These are phyloP conservation scores for Lates calcarifer DNA, from an alignment of 2,113 vertebrate species.

Conservation along the genomic window DNA sequence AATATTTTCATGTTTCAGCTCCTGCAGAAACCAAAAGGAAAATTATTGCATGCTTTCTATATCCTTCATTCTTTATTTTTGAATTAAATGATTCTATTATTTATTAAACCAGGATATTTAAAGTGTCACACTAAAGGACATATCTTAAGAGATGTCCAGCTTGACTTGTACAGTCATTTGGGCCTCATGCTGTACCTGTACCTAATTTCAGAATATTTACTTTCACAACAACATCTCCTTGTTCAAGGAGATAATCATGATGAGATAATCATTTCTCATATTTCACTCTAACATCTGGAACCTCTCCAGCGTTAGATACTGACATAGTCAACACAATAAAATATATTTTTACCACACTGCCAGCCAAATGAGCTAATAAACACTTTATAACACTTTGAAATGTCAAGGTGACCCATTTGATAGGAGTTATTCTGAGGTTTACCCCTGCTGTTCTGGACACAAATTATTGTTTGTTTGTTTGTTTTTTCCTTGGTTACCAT, in stretches of 20 bases:
- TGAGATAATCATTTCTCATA: not conserved
- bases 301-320: not conserved
- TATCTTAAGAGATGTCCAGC: not conserved
- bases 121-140: too few relatives aligned
- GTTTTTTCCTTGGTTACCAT: not conserved
- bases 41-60: not conserved
- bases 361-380: not conserved
- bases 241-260: not conserved
- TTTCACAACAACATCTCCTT: not conserved
- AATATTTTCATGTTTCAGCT: constrained; percentile 98
- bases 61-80: not conserved
- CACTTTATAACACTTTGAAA: not conserved
- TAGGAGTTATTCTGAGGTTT: not conserved
- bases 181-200: too few relatives aligned
- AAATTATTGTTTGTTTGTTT: not conserved
- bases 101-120: too few relatives aligned
- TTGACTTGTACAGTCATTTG: not conserved
- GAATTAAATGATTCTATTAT: too few relatives aligned
- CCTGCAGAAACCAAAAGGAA: constrained; percentile 83
- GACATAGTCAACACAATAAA: not conserved
- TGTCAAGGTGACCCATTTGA: not conserved
- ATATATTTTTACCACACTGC: not conserved
- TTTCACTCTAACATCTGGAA: not conserved
- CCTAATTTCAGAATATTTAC: not conserved
- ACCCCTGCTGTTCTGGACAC: not conserved